Evolutionary conservation across 2,113 vertebrate species (phyloP).

Genomic region (Herpetotheres cachinnans): DNA sequence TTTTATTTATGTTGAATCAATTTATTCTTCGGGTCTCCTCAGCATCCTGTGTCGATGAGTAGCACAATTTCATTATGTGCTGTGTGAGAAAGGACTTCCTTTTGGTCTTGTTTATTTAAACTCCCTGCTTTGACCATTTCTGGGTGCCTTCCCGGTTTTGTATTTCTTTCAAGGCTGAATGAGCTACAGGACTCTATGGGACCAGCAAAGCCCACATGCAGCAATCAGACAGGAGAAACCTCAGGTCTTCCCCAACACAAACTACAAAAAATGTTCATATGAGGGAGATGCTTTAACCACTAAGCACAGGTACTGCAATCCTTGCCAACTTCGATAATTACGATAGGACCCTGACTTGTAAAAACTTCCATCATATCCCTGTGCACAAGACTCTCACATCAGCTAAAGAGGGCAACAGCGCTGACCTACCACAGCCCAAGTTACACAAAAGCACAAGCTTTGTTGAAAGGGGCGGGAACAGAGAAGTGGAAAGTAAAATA

Average conservation of each 20-base stretch:
- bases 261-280: background rate
- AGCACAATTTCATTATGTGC: conserved; percentile 15
- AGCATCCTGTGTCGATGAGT: background rate
- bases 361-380: background rate
- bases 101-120: background rate
- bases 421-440: background rate
- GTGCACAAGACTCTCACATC: background rate
- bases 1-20: conserved; percentile 8
- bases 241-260: background rate
- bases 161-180: background rate
- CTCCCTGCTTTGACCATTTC: background rate
- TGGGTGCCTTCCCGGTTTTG: background rate
- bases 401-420: background rate
- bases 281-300: background rate
- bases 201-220: background rate
- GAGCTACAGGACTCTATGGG: background rate
- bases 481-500: background rate
- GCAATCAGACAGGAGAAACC: background rate
- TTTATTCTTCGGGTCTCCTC: conserved; percentile 16
- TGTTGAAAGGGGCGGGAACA: background rate
- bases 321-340: background rate
- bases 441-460: background rate
- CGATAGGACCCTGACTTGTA: background rate
- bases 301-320: background rate
- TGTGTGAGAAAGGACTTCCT: conserved; percentile 24